These are phyloP conservation scores for Proteles cristata DNA, from an alignment of 2,113 vertebrate genomes.

Conservation along the genomic window DNA sequence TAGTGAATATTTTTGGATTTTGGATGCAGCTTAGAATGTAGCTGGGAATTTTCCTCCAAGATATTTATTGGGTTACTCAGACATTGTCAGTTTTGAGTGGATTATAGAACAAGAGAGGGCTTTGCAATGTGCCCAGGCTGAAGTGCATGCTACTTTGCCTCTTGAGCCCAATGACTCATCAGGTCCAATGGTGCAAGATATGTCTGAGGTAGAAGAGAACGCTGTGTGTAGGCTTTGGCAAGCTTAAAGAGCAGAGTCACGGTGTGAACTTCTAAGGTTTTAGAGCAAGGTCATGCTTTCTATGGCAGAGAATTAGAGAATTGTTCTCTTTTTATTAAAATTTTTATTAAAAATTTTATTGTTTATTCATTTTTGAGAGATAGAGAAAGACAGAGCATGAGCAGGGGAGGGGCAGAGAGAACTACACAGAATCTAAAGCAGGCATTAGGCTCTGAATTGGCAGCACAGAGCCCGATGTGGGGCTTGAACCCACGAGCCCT, in stretches of 20 bases:
- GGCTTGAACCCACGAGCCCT: no score
- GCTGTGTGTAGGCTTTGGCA: neutral
- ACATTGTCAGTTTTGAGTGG: neutral
- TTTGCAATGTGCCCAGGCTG: neutral
- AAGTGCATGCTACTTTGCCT: neutral
- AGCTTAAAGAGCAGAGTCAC: neutral
- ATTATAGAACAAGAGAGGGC: neutral
- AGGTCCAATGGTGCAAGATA: neutral
- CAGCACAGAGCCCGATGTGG: no score
- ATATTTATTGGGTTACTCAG: neutral
- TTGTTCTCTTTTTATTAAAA: neutral
- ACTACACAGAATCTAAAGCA: no score
- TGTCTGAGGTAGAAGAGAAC: neutral
- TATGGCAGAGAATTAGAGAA: neutral
- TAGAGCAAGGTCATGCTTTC: neutral
- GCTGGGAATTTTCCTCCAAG: neutral
- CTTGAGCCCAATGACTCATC: neutral
- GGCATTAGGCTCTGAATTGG: no score
- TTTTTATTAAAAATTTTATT: no score
- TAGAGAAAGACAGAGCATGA: no score
- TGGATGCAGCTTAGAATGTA: neutral
- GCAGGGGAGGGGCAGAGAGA: no score
- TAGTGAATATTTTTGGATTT: neutral
- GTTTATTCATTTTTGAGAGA: no score
- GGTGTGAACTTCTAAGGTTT: neutral